These are phyloP conservation scores for Macquaria australasica DNA, from an alignment of 2,113 vertebrate species.

Conservation along the genomic window DNA sequence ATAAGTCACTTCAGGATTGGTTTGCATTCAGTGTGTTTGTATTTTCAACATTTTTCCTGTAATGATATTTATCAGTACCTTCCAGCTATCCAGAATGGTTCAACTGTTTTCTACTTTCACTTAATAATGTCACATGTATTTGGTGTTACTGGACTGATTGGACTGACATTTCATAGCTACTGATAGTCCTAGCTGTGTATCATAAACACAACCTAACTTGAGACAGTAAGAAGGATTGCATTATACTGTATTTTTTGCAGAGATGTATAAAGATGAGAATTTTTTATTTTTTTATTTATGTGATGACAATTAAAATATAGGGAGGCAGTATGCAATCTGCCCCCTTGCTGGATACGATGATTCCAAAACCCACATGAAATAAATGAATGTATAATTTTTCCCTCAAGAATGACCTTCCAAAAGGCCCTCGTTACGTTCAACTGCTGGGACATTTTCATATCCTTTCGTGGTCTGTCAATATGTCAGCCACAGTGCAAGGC, in stretches of 20 bases:
- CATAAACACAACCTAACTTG: background rate
- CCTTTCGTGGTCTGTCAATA: constrained; percentile 48
- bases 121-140: constrained; percentile 6
- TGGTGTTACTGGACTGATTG: background rate
- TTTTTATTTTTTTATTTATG: background rate
- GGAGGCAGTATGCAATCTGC: background rate
- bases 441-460: constrained; percentile 44
- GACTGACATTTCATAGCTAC: background rate
- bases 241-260: background rate
- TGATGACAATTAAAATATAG: background rate
- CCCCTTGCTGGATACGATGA: background rate
- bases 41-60: background rate
- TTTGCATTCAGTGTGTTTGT: background rate
- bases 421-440: constrained; percentile 3
- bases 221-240: background rate
- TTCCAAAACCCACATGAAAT: background rate
- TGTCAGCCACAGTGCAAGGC: constrained; percentile 45
- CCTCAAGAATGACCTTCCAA: constrained; percentile 33
- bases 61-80: background rate
- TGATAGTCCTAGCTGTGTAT: background rate
- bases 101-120: background rate
- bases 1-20: background rate
- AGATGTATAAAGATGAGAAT: background rate
- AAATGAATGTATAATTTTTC: background rate
- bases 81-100: background rate